These are phyloP conservation scores for Nomada fucata DNA, from an alignment of 2,888 invertebrate species.

Conservation along the genomic window DNA sequence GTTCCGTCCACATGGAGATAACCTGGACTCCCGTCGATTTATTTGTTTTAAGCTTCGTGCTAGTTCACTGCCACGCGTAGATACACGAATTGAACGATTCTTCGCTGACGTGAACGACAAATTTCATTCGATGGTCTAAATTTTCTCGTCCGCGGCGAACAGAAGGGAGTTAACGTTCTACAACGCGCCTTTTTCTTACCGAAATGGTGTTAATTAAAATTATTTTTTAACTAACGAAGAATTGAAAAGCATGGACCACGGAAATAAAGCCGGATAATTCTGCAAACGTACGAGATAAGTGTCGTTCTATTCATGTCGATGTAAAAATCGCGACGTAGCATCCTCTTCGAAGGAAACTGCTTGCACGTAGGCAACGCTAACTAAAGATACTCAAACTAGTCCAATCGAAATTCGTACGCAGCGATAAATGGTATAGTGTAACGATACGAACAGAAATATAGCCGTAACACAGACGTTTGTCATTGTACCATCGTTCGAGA, in stretches of 20 bases:
- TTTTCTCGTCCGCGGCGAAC: too few species aligned
- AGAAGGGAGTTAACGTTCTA: too few species aligned
- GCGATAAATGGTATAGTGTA: conserved; percentile 38
- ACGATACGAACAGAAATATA: conserved; percentile 34
- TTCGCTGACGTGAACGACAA: neutral
- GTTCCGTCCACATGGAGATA: conserved; percentile 69
- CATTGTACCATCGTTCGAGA: conserved; percentile 44
- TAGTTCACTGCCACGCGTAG: conserved; percentile 54
- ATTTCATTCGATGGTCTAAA: neutral
- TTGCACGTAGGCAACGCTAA: conserved; percentile 56
- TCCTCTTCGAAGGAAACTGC: conserved; percentile 24
- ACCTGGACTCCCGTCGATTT: conserved; percentile 58
- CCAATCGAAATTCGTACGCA: conserved; percentile 49
- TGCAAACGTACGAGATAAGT: neutral
- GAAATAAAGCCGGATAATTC: neutral
- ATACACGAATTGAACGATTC: conserved; percentile 36
- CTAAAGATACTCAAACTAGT: conserved; percentile 67
- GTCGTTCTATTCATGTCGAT: conserved; percentile 35
- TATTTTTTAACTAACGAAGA: too few species aligned
- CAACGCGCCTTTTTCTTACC: too few species aligned
- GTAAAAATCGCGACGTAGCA: conserved; percentile 20
- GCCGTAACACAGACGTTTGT: conserved; percentile 28
- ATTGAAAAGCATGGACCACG: too few species aligned
- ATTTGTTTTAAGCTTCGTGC: conserved; percentile 54
- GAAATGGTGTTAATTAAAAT: too few species aligned